Conservation (phyloP, 1,140 invertebrate species). For the Cydia amplana region DNA sequence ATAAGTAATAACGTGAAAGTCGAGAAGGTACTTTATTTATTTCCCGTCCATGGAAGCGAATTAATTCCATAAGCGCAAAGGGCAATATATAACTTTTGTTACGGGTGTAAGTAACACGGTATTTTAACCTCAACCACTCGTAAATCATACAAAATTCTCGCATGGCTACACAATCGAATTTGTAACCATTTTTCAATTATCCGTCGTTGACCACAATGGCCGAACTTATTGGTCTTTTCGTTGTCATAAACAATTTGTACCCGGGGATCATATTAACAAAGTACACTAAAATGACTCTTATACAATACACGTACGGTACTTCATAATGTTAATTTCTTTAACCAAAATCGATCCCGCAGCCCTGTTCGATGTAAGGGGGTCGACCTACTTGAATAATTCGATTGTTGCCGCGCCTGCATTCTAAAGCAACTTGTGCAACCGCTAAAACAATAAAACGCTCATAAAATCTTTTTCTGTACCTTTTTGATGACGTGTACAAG, state of each 20-base stretch:
- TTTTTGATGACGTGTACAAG: conserved; percentile 35
- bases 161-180: conserved; percentile 65
- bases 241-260: conserved; percentile 60
- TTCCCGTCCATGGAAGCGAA: conserved; percentile 5
- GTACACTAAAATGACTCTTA: conserved; percentile 37
- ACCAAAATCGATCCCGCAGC: conserved; percentile 43
- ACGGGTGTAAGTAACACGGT: conserved; percentile 41
- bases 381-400: conserved; percentile 54
- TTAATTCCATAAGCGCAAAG: conserved; percentile 33
- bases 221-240: conserved; percentile 64
- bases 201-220: conserved; percentile 69
- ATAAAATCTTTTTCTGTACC: conserved; percentile 39
- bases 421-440: conserved; percentile 44
- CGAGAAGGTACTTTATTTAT: conserved; percentile 26
- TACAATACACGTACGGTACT: conserved; percentile 35
- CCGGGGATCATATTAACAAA: conserved; percentile 35
- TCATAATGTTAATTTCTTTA: conserved; percentile 34
- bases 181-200: conserved; percentile 72
- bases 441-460: conserved; percentile 50
- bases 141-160: conserved; percentile 65
- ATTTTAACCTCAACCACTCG: conserved; percentile 53
- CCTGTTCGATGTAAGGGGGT: conserved; percentile 47
- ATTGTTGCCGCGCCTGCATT: conserved; percentile 52
- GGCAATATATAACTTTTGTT: conserved; percentile 40
- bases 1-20: conserved; percentile 10